Evolutionary conservation across 2,113 vertebrate species (phyloP), one percentile per base, ranked within the genome.

Genomic region (Chloroceryle aenea): DNA sequence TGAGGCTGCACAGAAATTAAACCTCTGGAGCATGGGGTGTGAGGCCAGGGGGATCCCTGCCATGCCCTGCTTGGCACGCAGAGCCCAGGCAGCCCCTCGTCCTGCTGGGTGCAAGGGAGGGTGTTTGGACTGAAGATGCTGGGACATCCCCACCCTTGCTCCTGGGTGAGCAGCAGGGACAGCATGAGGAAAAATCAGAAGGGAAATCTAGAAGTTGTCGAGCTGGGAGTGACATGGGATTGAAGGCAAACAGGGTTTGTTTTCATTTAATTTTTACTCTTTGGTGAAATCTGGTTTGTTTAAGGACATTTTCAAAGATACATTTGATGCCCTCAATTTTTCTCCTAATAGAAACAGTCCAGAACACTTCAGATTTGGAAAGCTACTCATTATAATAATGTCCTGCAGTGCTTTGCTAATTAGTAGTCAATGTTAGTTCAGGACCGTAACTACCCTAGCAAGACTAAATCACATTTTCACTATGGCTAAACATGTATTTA

Each of bases 61-160:
- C 1, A 0, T 42, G 56, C 7, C 11, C 56, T 6, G 7, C 18
- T 10, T 1, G 1, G n/a, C 42, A 38, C 3, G 3, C 29, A 30
- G 59, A 25, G 59, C 14, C 30, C 21, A 26, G 42, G 58, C 26
- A n/a, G 27, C 23, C 29, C 32, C 43, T 52, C 43, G 8, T 7
- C 36, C 32, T 32, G 11, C 29, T 0, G 5, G 34, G 34, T 30
- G 7, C 34, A 56, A 23, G 64, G 40, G 47, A 36, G 7, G 27
- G 20, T 2, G 2, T 16, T 55, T 25, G n/a, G 16, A 6, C 62
- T 32, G 40, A 47, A 27, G 21, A 12, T 7, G 4, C 7, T 4
- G 20, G 23, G 21, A 15, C 45, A 17, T 6, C 36, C 59, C 25
- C 5, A 29, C 50, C 6, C 20, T 5, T 2, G 48, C 6, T 20